Percentiles rank a stretch among this genome's conserved stretches.
These are phyloP conservation scores for Forbesichthys papilliferus DNA, from an alignment of 2,113 vertebrate genomes.

Conservation along the genomic window DNA sequence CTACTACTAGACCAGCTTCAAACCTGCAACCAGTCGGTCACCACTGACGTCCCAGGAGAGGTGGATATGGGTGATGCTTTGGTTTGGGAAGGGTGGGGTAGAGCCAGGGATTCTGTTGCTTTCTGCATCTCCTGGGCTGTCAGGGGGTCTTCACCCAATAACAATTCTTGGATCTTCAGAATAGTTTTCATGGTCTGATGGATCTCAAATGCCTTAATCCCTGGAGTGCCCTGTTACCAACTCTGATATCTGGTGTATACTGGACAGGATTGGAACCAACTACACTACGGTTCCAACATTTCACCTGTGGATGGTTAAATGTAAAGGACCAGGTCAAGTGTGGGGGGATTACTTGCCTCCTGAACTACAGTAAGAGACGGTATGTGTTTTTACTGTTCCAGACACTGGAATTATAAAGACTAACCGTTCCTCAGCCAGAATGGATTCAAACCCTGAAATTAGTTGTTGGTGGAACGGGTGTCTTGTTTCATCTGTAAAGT, in stretches of 20 bases:
- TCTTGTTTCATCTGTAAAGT: slow-evolving; percentile 3
- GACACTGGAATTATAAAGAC: too few relatives aligned
- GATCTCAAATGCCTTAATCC: slow-evolving; percentile 9
- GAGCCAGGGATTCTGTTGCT: neutral
- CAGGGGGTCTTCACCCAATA: slow-evolving; percentile 11
- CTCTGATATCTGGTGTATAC: too few relatives aligned
- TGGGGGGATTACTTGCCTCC: too few relatives aligned
- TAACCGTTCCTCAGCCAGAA: neutral
- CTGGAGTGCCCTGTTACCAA: neutral
- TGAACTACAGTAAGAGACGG: too few relatives aligned
- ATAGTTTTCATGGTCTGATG: neutral
- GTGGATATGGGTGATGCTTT: neutral
- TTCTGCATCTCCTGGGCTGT: slow-evolving; percentile 3
- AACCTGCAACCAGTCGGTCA: neutral
- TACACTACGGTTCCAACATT: too few relatives aligned
- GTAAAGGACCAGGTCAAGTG: too few relatives aligned
- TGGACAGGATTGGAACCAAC: too few relatives aligned
- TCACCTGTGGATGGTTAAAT: too few relatives aligned
- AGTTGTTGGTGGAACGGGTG: neutral
- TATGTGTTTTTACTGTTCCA: too few relatives aligned
- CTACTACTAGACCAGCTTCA: slow-evolving; percentile 83
- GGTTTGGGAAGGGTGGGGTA: neutral
- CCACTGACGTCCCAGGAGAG: neutral
- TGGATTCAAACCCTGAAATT: neutral
- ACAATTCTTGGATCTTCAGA: neutral